These are phyloP conservation scores for Drosophila pseudotalamancana DNA, from an alignment of 2,888 invertebrate species.

Conservation along the genomic window DNA sequence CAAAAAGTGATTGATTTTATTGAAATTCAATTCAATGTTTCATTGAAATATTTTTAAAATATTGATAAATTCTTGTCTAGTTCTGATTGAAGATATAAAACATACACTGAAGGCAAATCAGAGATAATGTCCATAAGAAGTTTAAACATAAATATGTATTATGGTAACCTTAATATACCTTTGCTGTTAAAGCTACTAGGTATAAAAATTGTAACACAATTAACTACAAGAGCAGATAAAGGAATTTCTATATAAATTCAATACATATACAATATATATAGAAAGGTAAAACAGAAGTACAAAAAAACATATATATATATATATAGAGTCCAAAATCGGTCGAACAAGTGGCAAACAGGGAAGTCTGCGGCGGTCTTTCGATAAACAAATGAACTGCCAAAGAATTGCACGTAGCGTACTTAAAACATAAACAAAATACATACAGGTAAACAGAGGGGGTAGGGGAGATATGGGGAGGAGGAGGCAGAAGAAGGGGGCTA, in stretches of 20 bases:
- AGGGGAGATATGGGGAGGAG: not conserved
- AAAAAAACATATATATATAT: constrained; percentile 1
- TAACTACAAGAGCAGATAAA: constrained; percentile 30
- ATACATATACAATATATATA: constrained; percentile 12
- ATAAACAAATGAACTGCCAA: constrained; percentile 76
- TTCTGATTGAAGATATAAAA: too few relatives aligned
- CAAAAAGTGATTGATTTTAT: too few relatives aligned
- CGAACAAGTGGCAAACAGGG: constrained; percentile 70
- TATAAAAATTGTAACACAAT: not conserved
- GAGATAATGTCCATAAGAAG: too few relatives aligned
- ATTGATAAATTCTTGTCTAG: too few relatives aligned
- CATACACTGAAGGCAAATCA: too few relatives aligned
- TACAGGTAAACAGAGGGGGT: not conserved
- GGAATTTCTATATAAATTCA: constrained; percentile 46
- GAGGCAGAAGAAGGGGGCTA: constrained; percentile 31
- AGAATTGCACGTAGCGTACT: constrained; percentile 67
- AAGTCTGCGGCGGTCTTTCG: constrained; percentile 70
- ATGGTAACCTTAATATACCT: not conserved
- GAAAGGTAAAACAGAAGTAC: constrained; percentile 11
- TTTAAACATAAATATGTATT: too few relatives aligned
- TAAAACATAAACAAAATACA: constrained; percentile 71
- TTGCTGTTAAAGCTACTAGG: too few relatives aligned
- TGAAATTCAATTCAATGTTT: too few relatives aligned
- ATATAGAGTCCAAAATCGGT: not conserved
- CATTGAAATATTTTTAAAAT: too few relatives aligned